These are phyloP conservation scores for Syrrhaptes paradoxus DNA, from an alignment of 2,113 vertebrate genomes.

Conservation along the genomic window DNA sequence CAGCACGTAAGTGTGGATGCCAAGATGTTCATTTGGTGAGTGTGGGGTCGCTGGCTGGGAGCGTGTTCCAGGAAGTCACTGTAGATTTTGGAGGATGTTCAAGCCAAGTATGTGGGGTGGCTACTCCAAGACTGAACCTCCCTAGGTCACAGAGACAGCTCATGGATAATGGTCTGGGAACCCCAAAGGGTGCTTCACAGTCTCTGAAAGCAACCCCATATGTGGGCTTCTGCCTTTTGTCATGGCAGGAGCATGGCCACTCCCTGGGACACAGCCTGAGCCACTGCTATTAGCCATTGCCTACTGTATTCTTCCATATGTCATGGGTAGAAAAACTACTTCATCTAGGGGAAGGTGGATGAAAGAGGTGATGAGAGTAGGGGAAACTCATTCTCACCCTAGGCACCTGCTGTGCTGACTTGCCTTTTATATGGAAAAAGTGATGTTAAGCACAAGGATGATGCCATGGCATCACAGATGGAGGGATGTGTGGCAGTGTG, in stretches of 20 bases:
- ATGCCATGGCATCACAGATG: neutral
- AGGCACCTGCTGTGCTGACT: neutral
- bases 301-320: neutral
- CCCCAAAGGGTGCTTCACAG: neutral
- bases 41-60: neutral
- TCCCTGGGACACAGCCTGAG: neutral
- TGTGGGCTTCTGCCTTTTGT: neutral
- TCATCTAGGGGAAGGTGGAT: neutral
- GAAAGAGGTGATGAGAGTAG: neutral
- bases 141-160: neutral
- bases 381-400: neutral
- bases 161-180: neutral
- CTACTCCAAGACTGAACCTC: neutral
- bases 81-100: neutral
- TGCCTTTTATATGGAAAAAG: neutral
- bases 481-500: accelerated
- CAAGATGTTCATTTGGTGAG: neutral
- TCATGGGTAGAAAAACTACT: neutral
- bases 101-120: neutral
- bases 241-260: neutral
- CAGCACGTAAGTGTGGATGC: neutral
- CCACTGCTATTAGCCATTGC: neutral
- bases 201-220: neutral
- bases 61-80: neutral
- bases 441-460: neutral